Conservation (phyloP, 2,888 invertebrate genomes). For the Athripsodes cinereus region DNA sequence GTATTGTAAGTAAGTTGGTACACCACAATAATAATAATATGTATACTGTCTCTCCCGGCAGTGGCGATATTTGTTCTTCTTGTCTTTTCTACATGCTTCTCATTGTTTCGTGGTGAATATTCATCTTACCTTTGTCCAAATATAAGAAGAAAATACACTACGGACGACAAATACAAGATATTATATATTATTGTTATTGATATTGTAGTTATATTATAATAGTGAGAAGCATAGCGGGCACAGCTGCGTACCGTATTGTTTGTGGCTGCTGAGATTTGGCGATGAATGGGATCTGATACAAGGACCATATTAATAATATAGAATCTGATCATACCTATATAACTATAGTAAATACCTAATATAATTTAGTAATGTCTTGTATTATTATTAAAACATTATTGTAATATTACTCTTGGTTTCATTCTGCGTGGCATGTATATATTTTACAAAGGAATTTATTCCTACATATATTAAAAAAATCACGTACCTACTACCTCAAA, state of each 20-base stretch:
- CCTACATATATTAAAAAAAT: no score
- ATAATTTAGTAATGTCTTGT: no score
- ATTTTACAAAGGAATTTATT: no score
- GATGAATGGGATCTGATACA: not conserved
- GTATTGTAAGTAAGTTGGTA: not conserved
- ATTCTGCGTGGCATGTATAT: no score
- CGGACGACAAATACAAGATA: not conserved
- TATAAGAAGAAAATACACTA: not conserved
- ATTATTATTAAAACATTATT: no score
- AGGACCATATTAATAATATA: not conserved
- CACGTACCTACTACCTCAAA: no score
- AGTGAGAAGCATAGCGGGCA: not conserved
- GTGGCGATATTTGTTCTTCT: not conserved
- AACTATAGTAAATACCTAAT: not conserved
- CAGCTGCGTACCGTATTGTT: not conserved
- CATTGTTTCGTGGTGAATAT: not conserved
- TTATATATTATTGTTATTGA: no score
- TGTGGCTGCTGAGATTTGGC: not conserved
- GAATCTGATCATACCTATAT: not conserved
- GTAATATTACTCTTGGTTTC: no score
- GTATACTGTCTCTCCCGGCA: not conserved
- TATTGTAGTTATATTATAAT: not conserved
- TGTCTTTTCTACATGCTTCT: not conserved
- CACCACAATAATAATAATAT: not conserved
- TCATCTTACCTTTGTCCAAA: slow-evolving; percentile 1